Percentiles rank a stretch among this genome's conserved stretches.
phyloP scores from a whole-genome alignment of 2,797 vertebrate species.

The Sebastes taczanowskii region DNA sequence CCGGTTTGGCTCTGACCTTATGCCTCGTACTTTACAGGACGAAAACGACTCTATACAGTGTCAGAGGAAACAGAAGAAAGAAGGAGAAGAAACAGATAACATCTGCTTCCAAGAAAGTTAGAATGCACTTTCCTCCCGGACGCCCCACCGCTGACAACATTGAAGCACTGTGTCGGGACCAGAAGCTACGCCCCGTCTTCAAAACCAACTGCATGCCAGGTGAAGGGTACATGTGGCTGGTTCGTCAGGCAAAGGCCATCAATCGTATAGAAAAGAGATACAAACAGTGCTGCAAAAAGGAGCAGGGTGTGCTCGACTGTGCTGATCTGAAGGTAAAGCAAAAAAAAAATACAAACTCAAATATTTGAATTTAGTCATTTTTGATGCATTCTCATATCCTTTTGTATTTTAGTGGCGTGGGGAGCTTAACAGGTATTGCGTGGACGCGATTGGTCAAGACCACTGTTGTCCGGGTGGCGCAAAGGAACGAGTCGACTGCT shows the following conservation, averaged over 20 bases:
- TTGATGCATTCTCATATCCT: neutral
- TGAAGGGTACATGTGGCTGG: conserved; percentile 51
- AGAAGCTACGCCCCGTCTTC: conserved; percentile 64
- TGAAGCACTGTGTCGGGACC: conserved; percentile 62
- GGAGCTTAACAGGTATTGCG: conserved; percentile 76
- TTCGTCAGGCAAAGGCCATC: conserved; percentile 71
- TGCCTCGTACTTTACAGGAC: conserved; percentile 51
- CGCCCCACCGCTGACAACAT: conserved; percentile 66
- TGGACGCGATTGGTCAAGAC: neutral
- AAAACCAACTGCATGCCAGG: conserved; percentile 59
- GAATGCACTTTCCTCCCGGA: conserved; percentile 79
- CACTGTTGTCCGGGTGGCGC: conserved; percentile 63
- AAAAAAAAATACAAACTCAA: neutral
- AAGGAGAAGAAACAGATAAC: neutral
- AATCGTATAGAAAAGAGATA: conserved; percentile 76
- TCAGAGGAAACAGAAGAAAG: neutral
- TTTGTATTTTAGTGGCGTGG: conserved; percentile 74
- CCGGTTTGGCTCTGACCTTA: neutral
- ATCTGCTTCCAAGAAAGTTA: neutral
- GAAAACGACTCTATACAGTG: neutral
- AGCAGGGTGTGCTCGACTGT: conserved; percentile 57
- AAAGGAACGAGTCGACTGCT: conserved; percentile 65
- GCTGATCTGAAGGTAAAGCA: conserved; percentile 68
- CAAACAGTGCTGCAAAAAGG: conserved; percentile 78
- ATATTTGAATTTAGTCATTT: neutral